Evolutionary conservation across 2,797 vertebrate species (phyloP), one percentile per base, ranked within the genome.

Genomic region (Coluber constrictor): DNA sequence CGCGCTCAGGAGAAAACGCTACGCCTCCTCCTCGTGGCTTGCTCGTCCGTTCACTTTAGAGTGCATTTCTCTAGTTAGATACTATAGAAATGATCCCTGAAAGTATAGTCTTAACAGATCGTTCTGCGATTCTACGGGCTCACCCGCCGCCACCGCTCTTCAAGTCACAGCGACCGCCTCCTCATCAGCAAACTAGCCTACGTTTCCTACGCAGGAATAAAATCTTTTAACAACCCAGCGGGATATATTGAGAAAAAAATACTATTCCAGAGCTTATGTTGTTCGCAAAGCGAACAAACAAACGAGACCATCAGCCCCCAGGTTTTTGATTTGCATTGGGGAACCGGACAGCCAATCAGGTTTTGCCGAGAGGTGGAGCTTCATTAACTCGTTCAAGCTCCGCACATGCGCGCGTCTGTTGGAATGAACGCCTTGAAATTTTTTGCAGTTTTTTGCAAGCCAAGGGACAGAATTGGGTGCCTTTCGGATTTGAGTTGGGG

Each of bases 51-150:
- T 54, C 87, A 92, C 90, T 93, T 61, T 94, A 47, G 93, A 92
- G 70, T 88, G 4, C 94, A 95, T 83, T 83, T 94, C 93, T 91
- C 91, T 32, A 94, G 88, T 94, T 86, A 90, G 20, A 79, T 27
- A 94, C 94, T 95, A 95, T 93, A 95, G 89, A 96, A 95, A 94
- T 94, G 91, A 95, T 94, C 93, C 92, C 94, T 94, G 92, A 96
- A 95, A 96, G 95, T 95, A 96, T 95, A 96, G 94, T 95, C 95
- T 95, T 96, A n/a, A n/a, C n/a, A n/a, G n/a, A n/a, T n/a, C n/a
- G n/a, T n/a, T n/a, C 0, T 0, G 56, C 55, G 32, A 1, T 18
- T 2, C 18, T 1, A 10, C 1, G 16, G 0, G 20, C 87, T 37
- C 87, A 32, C 4, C 87, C 16, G n/a, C 18, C 6, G 1, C 74